phyloP scores from a whole-genome alignment of 2,113 vertebrate genomes.

The Prionailurus bengalensis region DNA sequence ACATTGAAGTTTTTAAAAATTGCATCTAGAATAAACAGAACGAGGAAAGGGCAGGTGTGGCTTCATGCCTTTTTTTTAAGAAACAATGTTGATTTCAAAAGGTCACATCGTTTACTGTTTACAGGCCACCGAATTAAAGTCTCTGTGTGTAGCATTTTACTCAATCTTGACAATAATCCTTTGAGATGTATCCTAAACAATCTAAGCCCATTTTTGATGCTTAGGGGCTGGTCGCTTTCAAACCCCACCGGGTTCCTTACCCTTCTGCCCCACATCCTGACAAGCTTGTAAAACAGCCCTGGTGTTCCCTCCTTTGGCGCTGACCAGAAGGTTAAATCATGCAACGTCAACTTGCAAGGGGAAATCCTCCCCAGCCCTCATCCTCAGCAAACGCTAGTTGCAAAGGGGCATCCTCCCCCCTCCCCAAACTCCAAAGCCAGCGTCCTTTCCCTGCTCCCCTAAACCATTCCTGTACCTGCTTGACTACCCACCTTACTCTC shows the following conservation, averaged over 20 bases:
- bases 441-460: neutral
- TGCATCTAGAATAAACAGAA: neutral
- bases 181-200: neutral
- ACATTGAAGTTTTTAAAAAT: neutral
- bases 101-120: neutral
- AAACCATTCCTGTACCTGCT: neutral
- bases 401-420: neutral
- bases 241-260: no score
- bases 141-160: neutral
- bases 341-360: neutral
- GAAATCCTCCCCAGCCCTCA: neutral
- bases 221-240: neutral
- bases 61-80: neutral
- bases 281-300: neutral
- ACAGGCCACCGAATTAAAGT: neutral
- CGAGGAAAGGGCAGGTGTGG: neutral
- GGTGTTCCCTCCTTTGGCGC: accelerated
- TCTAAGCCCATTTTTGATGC: neutral
- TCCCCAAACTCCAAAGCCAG: neutral
- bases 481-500: neutral
- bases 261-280: neutral
- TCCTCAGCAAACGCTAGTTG: neutral
- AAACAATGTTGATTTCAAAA: conserved; percentile 34
- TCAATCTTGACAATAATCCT: neutral
- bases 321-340: neutral